Evolutionary conservation across 2,888 invertebrate genomes (phyloP), one percentile per base, ranked within the genome.

Genomic region (Cryptosula pallasiana): DNA sequence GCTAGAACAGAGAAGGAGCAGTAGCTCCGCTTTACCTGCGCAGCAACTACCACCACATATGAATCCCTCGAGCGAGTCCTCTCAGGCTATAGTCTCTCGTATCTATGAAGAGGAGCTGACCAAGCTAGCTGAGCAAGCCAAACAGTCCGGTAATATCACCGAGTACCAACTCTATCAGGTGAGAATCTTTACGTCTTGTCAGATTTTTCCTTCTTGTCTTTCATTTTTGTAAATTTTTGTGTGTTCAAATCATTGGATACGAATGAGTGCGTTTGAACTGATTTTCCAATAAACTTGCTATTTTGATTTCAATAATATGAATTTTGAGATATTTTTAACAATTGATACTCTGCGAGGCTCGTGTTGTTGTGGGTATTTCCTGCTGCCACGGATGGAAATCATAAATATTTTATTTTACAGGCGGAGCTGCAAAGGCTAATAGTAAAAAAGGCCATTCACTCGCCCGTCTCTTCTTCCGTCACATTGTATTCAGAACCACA

Each of bases 91-190:
- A 77, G 82, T 82, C 20, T 79, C 77, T 71, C 82, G 80, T 75
- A 82, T 82, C 69, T 83, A 83, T 75, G 80, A 79, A 5, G 82
- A 81, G 69, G 95, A 97, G 83, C 87, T 96, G 75, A 92, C 93
- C 73, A 96, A 96, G 83, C 89, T 98, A 72, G 94, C 95, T 90
- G 92, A 79, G 54, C 80, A 81, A 34, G 83, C 84, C 0, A 81
- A 83, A 72, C 78, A 78, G 72, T 81, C 80, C 25, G 84, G 83
- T 32, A 84, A 84, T 74, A 75, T 82, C 34, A 82, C 83, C 35
- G 83, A 83, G 69, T 79, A 80, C 73, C 94, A 94, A 81, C 92
- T 94, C 34, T 95, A 95, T 86, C 94, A 94, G 83, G 63, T 63
- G 13, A n/a, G n/a, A n/a, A n/a, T n/a, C n/a, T n/a, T n/a, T n/a